Conservation (phyloP, 2,113 vertebrate genomes). For the Pygoscelis antarcticus region DNA sequence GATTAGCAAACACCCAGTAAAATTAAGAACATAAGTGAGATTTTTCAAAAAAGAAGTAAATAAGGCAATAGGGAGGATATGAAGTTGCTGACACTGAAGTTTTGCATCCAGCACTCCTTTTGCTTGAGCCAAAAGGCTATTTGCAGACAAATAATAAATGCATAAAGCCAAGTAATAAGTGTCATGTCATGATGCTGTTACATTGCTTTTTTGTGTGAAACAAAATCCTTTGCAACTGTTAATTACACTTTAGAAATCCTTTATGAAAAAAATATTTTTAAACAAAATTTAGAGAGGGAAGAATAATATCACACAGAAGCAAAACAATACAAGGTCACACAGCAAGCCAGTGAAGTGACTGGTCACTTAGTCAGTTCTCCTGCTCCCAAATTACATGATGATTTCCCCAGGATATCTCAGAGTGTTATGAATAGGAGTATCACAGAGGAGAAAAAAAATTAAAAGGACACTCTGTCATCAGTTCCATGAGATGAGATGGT, state of each 20-base stretch:
- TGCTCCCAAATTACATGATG: background rate
- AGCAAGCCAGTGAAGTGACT: background rate
- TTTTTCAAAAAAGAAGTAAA: constrained; percentile 24
- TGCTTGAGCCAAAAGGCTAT: constrained; percentile 22
- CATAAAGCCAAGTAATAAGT: background rate
- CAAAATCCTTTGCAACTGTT: background rate
- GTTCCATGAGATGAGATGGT: background rate
- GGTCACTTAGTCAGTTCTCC: background rate
- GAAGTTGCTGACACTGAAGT: constrained; percentile 16
- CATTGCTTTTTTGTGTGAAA: background rate
- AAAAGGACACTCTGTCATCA: background rate
- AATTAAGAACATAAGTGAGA: constrained; percentile 32
- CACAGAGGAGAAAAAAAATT: background rate
- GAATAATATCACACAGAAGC: background rate
- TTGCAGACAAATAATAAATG: background rate
- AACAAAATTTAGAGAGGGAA: background rate
- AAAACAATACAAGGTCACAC: background rate
- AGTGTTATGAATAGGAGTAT: background rate
- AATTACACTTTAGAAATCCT: background rate
- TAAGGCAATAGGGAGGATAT: background rate
- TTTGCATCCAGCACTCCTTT: constrained; percentile 15
- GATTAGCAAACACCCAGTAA: background rate
- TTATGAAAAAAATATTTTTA: background rate
- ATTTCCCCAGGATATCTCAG: background rate
- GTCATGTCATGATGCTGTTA: background rate